Conservation (phyloP, 2,888 invertebrate species). For the Hyppa rectilinea region DNA sequence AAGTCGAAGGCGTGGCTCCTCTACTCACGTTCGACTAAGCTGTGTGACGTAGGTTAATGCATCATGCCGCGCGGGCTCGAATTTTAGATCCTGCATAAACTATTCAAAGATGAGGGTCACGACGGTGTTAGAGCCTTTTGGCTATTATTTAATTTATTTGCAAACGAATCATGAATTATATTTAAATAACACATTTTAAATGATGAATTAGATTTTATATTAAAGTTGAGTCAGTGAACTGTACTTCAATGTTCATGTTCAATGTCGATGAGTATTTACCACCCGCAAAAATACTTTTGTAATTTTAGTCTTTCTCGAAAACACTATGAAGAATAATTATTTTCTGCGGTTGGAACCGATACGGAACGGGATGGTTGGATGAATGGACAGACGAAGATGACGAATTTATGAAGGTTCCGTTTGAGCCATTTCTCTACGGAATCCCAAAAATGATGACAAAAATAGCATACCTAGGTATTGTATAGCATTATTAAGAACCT, state of each 20-base stretch:
- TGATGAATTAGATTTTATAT: background rate
- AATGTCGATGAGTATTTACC: too few relatives aligned
- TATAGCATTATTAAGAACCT: slow-evolving; percentile 8
- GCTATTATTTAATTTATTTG: slow-evolving; percentile 42
- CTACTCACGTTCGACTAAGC: slow-evolving; percentile 77
- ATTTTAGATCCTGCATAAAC: slow-evolving; percentile 84
- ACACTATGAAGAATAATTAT: background rate
- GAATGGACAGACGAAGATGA: background rate
- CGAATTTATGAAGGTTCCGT: background rate
- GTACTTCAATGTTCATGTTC: too few relatives aligned
- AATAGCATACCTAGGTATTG: background rate
- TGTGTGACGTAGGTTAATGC: slow-evolving; percentile 84
- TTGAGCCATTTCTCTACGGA: background rate
- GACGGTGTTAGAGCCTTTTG: slow-evolving; percentile 33
- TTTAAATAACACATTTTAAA: background rate
- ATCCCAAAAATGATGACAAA: background rate
- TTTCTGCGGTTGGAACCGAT: background rate
- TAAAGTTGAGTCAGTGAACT: background rate
- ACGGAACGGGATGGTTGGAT: background rate
- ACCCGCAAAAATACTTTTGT: background rate
- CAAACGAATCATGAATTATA: background rate
- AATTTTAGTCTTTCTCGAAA: background rate
- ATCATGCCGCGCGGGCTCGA: slow-evolving; percentile 76
- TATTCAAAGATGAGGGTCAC: slow-evolving; percentile 78
- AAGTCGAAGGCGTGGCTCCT: slow-evolving; percentile 52